Evolutionary conservation across 23 tunicate species (phyloP).

Genomic region (Ciona savignyi): DNA sequence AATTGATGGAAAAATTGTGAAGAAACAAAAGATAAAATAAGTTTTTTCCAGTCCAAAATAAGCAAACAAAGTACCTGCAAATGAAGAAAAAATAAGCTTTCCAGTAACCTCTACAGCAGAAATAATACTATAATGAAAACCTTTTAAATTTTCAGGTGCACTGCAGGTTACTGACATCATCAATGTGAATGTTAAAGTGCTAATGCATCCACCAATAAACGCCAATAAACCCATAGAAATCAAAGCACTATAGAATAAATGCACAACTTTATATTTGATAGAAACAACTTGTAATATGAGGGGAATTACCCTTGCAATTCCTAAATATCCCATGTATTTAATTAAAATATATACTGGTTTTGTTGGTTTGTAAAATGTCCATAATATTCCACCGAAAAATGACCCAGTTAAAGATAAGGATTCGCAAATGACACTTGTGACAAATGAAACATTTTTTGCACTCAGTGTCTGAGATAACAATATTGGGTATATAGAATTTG

Average conservation of each 20-base stretch:
- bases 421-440: conserved; percentile 9
- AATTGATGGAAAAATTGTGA: neutral
- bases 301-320: conserved; percentile 10
- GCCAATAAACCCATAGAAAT: conserved; percentile 3
- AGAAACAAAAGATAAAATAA: neutral
- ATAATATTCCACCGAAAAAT: conserved; percentile 24
- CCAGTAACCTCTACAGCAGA: conserved; percentile 36
- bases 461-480: conserved; percentile 6
- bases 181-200: conserved; percentile 30
- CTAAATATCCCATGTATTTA: neutral
- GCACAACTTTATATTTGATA: neutral
- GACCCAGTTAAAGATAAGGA: conserved; percentile 29
- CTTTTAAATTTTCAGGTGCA: neutral
- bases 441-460: conserved; percentile 2
- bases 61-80: conserved; percentile 4
- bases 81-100: conserved; percentile 26
- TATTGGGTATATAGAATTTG: conserved; percentile 14
- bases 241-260: neutral
- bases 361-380: conserved; percentile 7
- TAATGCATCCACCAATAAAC: conserved; percentile 25
- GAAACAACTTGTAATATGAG: conserved; percentile 10
- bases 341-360: neutral
- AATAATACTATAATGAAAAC: conserved; percentile 17
- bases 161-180: conserved; percentile 20
- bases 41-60: conserved; percentile 4